phyloP scores from a whole-genome alignment of 2,113 vertebrate species.

The Tor tambroides region DNA sequence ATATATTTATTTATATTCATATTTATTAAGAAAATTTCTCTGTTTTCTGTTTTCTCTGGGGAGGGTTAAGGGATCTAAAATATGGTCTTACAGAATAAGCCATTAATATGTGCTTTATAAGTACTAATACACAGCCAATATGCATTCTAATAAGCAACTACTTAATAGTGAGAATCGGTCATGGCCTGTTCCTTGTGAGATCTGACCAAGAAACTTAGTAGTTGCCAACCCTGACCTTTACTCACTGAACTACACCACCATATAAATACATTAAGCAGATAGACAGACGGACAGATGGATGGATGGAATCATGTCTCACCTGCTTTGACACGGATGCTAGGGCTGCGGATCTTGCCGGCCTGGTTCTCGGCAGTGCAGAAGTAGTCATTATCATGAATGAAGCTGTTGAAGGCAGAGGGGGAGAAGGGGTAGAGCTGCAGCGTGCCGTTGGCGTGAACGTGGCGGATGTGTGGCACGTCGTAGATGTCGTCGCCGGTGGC shows the following conservation, averaged over 20 bases:
- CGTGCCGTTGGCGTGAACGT: slow-evolving; percentile 97
- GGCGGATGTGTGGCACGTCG: slow-evolving; percentile 98
- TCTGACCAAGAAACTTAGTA: not conserved
- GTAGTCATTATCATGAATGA: slow-evolving; percentile 99
- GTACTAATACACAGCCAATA: not conserved
- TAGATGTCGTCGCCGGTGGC: slow-evolving; percentile 99
- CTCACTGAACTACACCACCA: not conserved
- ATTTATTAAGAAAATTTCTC: not conserved
- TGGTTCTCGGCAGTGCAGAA: slow-evolving; percentile 99
- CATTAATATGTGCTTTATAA: not conserved
- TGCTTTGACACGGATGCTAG: slow-evolving; percentile 97
- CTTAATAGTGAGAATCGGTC: too few species aligned
- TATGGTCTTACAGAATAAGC: too few species aligned
- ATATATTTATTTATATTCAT: not conserved
- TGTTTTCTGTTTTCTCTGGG: too few species aligned
- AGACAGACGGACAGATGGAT: not conserved
- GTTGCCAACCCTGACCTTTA: not conserved
- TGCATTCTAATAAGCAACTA: too few species aligned
- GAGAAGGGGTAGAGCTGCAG: slow-evolving; percentile 98
- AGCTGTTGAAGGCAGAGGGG: slow-evolving; percentile 99
- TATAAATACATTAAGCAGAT: not conserved
- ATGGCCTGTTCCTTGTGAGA: not conserved
- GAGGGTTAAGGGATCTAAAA: too few species aligned
- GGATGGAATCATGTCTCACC: slow-evolving; percentile 73
- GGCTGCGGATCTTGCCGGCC: slow-evolving; percentile 97